Base-by-base conservation (phyloP, 2,888 invertebrate species). In the Hoplodrina blanda region DNA sequence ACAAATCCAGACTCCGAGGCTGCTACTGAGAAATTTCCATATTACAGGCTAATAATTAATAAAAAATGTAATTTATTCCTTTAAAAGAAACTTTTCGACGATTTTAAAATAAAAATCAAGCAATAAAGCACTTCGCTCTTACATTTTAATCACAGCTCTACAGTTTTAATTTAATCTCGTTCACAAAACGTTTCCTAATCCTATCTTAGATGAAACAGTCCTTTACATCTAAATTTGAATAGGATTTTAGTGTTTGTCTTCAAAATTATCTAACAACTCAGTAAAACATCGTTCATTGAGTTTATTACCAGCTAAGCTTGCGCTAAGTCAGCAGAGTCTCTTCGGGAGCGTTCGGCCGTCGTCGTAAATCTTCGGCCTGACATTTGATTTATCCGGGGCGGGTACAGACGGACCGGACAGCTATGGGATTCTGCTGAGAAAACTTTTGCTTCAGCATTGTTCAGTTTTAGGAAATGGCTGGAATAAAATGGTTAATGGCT, bases 371-470 rank as follows among this genome's bases (percentile, higher is more conserved):
- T 86, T 81, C 68, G 71, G 64, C 53, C 61, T 75, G 86, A 78
- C 85, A 67, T 83, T 85, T 86, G 87, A 89, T 88, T 87, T 87
- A 86, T 86, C 84, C 81, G 81, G 75, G 81, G 75, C 77, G 80
- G 85, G 60, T 52, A 62, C 64, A 64, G 78, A 69, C 72, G 52
- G 49, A 68, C 63, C 56, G 69, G 75, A 81, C 81, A 78, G 70
- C 65, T 64, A 80, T 62, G 63, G 68, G 64, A 83, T 72, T 73
- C 56, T 82, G 74, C 78, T 70, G 73, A 80, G 70, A 70, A 80
- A 62, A 67, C 63, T 54, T 82, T 79, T 69, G 64, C 60, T 65
- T 53, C 65, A 82, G 64, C 73, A 68, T 73, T 66, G 63, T 70
- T 64, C 72, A 63, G 78, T 78, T 82, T 78, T 79, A 66, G 37